These are phyloP conservation scores for Spodoptera frugiperda DNA, from an alignment of 1,140 invertebrate genomes.

Conservation along the genomic window DNA sequence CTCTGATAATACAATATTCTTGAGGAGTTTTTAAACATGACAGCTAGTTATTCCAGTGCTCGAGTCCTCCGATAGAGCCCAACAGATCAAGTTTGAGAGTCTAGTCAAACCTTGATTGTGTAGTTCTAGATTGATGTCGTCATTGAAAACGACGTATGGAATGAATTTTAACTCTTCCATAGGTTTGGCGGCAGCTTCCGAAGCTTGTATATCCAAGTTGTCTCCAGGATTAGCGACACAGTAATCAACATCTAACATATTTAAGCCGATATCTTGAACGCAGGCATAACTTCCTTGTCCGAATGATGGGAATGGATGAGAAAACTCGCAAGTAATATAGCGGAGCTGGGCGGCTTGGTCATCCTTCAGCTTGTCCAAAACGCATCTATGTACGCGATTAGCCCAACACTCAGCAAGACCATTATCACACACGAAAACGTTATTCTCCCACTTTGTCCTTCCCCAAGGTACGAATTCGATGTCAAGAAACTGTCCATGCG, in stretches of 20 bases:
- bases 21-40: conserved; percentile 50
- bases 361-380: conserved; percentile 61
- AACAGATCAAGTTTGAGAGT: conserved; percentile 65
- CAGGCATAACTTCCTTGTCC: conserved; percentile 66
- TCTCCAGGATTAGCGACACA: conserved; percentile 64
- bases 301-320: conserved; percentile 57
- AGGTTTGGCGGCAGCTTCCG: conserved; percentile 55
- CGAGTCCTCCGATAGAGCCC: conserved; percentile 65
- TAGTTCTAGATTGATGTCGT: conserved; percentile 52
- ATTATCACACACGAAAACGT: conserved; percentile 69
- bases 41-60: conserved; percentile 62
- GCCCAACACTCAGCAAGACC: conserved; percentile 71
- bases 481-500: conserved; percentile 68
- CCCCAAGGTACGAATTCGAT: conserved; percentile 80
- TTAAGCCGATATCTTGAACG: conserved; percentile 60
- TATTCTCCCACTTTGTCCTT: conserved; percentile 57
- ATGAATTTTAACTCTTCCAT: conserved; percentile 68
- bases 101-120: conserved; percentile 54
- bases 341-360: conserved; percentile 67
- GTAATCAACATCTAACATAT: conserved; percentile 63
- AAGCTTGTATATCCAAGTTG: conserved; percentile 59
- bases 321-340: conserved; percentile 80
- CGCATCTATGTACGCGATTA: conserved; percentile 78
- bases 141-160: conserved; percentile 73
- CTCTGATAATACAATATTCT: background rate